phyloP scores from a whole-genome alignment of 2,888 invertebrate genomes.

The Charanyca ferruginea region DNA sequence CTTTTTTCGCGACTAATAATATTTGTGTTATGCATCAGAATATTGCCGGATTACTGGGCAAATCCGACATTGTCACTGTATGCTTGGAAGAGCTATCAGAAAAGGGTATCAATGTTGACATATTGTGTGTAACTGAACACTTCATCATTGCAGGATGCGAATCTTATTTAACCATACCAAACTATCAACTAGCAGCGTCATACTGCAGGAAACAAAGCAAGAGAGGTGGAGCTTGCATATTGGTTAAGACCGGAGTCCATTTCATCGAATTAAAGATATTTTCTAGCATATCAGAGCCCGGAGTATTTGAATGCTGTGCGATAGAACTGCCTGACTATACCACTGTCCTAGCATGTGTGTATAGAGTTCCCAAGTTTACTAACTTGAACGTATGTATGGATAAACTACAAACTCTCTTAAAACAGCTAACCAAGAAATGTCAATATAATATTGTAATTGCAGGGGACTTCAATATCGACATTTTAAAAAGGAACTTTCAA shows the following conservation, averaged over 20 bases:
- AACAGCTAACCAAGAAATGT: not conserved
- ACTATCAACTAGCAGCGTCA: not conserved
- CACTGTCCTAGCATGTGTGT: not conserved
- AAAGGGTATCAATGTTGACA: not conserved
- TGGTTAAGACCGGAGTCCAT: not conserved
- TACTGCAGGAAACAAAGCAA: not conserved
- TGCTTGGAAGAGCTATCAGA: not conserved
- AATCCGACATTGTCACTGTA: not conserved
- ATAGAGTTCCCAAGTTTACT: not conserved
- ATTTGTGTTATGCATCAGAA: not conserved
- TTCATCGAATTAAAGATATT: not conserved
- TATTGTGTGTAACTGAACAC: slow-evolving; percentile 2
- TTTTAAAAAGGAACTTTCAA: too few species aligned
- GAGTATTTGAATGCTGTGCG: slow-evolving; percentile 2
- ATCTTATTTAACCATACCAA: not conserved
- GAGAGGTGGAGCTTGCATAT: too few species aligned
- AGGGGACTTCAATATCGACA: too few species aligned
- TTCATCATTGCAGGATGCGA: not conserved
- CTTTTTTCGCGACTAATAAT: slow-evolving; percentile 1
- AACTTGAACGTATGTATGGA: not conserved
- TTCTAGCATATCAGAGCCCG: not conserved
- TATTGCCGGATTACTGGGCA: not conserved
- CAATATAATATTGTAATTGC: not conserved
- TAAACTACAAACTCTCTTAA: not conserved
- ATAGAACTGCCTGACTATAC: not conserved